These are phyloP conservation scores for Oreohelix idahoensis DNA, from an alignment of 1,140 invertebrate species.

Conservation along the genomic window DNA sequence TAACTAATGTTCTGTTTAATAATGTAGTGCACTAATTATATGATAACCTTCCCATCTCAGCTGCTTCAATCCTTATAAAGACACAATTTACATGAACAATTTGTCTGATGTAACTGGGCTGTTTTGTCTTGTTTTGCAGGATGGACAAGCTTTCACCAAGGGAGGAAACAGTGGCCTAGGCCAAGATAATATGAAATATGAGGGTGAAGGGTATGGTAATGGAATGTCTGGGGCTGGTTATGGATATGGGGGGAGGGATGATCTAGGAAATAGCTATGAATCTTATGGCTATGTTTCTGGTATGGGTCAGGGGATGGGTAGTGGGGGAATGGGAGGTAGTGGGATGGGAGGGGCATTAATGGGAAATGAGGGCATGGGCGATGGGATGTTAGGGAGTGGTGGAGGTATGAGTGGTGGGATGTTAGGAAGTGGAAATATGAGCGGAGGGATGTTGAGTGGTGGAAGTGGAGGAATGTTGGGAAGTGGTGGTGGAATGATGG, in stretches of 20 bases:
- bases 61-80: too few species aligned
- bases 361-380: background rate
- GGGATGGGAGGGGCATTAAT: background rate
- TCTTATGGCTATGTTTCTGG: slow-evolving; percentile 1
- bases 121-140: slow-evolving; percentile 26
- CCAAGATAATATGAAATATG: slow-evolving; percentile 35
- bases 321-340: slow-evolving; percentile 1
- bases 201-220: slow-evolving; percentile 14
- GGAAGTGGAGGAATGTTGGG: background rate
- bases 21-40: too few species aligned
- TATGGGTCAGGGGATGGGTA: background rate
- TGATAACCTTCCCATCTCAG: too few species aligned
- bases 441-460: background rate
- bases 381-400: background rate
- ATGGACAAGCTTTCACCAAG: slow-evolving; percentile 40
- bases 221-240: slow-evolving; percentile 1
- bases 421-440: slow-evolving; percentile 12
- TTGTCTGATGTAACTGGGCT: too few species aligned
- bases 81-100: too few species aligned
- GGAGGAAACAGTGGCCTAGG: slow-evolving; percentile 35
- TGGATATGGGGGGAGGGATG: slow-evolving; percentile 30
- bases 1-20: too few species aligned
- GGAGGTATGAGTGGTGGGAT: background rate
- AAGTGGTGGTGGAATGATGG: background rate
- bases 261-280: slow-evolving; percentile 9